These are phyloP conservation scores for Rambutsinella grinnellia DNA, from an alignment of 2,888 invertebrate genomes.

Conservation along the genomic window DNA sequence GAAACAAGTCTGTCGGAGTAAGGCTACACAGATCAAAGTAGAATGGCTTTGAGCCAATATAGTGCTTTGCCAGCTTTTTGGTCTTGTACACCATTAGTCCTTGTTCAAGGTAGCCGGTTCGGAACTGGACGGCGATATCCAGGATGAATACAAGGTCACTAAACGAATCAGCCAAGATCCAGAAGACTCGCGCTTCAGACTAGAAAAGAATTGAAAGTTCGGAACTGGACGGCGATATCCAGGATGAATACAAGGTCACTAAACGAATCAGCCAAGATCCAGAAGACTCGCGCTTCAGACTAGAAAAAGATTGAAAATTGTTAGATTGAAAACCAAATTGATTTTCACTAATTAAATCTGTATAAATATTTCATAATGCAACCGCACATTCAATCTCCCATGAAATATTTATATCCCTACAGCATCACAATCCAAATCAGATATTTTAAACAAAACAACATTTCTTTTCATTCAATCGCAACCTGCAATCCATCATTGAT, in stretches of 20 bases:
- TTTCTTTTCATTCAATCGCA: no score
- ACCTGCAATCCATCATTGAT: no score
- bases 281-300: constrained; percentile 79
- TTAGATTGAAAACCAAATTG: not conserved
- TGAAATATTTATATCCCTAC: no score
- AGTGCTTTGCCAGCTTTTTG: constrained; percentile 89
- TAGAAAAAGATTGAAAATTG: constrained; percentile 69
- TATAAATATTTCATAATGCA: no score
- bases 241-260: constrained; percentile 89
- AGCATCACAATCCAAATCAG: no score
- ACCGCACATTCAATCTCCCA: no score
- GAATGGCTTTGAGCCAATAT: constrained; percentile 86
- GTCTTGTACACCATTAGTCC: constrained; percentile 95
- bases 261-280: constrained; percentile 86
- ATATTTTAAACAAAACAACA: no score
- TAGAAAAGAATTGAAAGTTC: constrained; percentile 73
- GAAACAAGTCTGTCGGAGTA: constrained; percentile 88
- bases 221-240: constrained; percentile 91
- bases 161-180: constrained; percentile 86
- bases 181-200: constrained; percentile 79
- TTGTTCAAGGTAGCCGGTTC: constrained; percentile 95
- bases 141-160: constrained; percentile 89
- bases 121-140: constrained; percentile 91
- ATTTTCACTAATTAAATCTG: not conserved
- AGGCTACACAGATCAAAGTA: constrained; percentile 86